Percentiles rank a stretch among this genome's conserved stretches.
These are phyloP conservation scores for Cepphus grylle DNA, from an alignment of 2,113 vertebrate genomes.

Conservation along the genomic window DNA sequence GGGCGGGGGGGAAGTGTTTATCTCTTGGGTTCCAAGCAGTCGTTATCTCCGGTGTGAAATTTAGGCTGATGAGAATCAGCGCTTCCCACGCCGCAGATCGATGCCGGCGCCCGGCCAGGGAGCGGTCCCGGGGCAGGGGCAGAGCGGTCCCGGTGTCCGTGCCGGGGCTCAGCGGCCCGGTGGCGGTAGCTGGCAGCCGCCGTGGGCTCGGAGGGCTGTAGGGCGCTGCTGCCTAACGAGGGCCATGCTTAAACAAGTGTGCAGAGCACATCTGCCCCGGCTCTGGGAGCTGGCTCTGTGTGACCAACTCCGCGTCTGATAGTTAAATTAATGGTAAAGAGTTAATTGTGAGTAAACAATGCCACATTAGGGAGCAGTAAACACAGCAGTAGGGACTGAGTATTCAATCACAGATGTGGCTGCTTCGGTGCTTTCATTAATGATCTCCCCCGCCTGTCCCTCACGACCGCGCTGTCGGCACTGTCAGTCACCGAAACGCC, in stretches of 20 bases:
- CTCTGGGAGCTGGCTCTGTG: slow-evolving; percentile 62
- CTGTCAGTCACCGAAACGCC: not conserved
- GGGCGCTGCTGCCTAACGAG: slow-evolving; percentile 68
- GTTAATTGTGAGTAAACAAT: slow-evolving; percentile 84
- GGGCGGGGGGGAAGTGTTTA: slow-evolving; percentile 57
- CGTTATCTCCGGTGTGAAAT: slow-evolving; percentile 86
- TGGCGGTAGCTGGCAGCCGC: not conserved
- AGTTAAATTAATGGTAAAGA: slow-evolving; percentile 76
- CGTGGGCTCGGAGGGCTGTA: not conserved
- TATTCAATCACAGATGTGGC: slow-evolving; percentile 73
- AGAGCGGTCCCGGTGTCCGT: too few relatives aligned
- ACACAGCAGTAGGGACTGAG: slow-evolving; percentile 68
- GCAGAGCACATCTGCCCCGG: slow-evolving; percentile 73
- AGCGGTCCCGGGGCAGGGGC: not conserved
- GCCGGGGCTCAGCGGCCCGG: not conserved
- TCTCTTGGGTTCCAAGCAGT: slow-evolving; percentile 72
- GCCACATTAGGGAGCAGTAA: slow-evolving; percentile 73
- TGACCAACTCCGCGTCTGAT: slow-evolving; percentile 71
- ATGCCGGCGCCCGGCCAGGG: not conserved
- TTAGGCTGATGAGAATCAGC: slow-evolving; percentile 78
- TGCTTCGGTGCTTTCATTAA: slow-evolving; percentile 26
- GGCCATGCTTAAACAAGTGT: slow-evolving; percentile 73
- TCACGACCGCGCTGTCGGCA: not conserved
- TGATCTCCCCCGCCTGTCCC: not conserved
- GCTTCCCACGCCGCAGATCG: slow-evolving; percentile 70